A percentile compares a stretch with the other conserved stretches of the same genome.
These are phyloP conservation scores for Acanthochromis polyacanthus DNA, from an alignment of 2,113 vertebrate species.

Conservation along the genomic window DNA sequence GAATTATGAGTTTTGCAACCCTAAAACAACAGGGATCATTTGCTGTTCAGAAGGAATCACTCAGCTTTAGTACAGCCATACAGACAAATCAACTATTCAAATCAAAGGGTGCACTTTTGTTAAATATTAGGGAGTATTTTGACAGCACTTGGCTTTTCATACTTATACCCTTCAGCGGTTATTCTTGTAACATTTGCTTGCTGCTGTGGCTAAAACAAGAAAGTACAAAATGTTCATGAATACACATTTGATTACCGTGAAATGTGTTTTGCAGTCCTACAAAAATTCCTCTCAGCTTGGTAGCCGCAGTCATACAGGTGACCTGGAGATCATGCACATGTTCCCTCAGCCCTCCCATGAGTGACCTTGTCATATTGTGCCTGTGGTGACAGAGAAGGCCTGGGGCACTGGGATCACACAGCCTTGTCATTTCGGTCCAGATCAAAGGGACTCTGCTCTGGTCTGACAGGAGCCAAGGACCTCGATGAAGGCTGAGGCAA, in stretches of 20 bases:
- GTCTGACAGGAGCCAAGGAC: constrained; percentile 57
- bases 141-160: not conserved
- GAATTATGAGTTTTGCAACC: constrained; percentile 16
- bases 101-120: not conserved
- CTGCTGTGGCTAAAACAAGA: not conserved
- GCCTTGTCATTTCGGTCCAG: constrained; percentile 63
- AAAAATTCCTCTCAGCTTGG: not conserved
- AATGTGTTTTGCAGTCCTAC: not conserved
- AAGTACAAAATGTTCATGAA: not conserved
- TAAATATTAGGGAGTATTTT: not conserved
- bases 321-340: constrained; percentile 1
- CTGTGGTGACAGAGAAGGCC: constrained; percentile 56
- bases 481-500: constrained; percentile 31
- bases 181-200: not conserved
- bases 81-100: not conserved
- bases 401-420: constrained; percentile 59
- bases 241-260: not conserved
- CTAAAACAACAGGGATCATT: constrained; percentile 1
- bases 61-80: not conserved
- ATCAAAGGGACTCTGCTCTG: constrained; percentile 60
- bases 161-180: not conserved
- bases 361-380: constrained; percentile 50
- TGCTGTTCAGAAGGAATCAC: constrained; percentile 13
- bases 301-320: constrained; percentile 13
- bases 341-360: constrained; percentile 1